Evolutionary conservation across 1,140 invertebrate genomes (phyloP).

Genomic region (Brachionus koreanus): DNA sequence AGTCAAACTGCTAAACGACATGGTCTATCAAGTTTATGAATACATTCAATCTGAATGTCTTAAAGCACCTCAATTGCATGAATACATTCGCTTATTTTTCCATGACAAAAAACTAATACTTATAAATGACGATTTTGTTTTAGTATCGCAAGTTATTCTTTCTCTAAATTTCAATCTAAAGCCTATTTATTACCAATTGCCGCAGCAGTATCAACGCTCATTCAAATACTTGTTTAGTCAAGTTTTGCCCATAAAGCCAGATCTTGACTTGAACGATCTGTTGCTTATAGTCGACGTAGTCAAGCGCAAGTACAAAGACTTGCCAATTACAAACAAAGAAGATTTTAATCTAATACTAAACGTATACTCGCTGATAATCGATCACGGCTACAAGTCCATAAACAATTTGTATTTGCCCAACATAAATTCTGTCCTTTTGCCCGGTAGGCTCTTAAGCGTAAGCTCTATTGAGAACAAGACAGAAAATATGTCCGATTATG

Average conservation of each 20-base stretch:
- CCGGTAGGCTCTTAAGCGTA: background rate
- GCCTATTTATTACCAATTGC: constrained; percentile 32
- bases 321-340: constrained; percentile 7
- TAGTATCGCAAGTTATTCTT: background rate
- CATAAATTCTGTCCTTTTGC: background rate
- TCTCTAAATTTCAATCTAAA: constrained; percentile 14
- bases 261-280: constrained; percentile 9
- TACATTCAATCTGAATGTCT: constrained; percentile 20
- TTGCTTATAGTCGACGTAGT: constrained; percentile 1
- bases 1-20: constrained; percentile 25
- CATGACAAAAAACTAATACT: constrained; percentile 11
- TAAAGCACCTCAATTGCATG: background rate
- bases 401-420: constrained; percentile 34
- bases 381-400: constrained; percentile 23
- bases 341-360: constrained; percentile 36
- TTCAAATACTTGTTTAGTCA: constrained; percentile 13
- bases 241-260: background rate
- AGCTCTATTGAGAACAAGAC: background rate
- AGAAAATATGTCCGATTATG: background rate
- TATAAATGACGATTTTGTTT: constrained; percentile 26
- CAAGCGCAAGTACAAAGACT: background rate
- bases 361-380: constrained; percentile 10
- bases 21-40: constrained; percentile 31
- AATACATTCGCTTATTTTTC: constrained; percentile 19
- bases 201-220: background rate